These are phyloP conservation scores for Antitype chi DNA, from an alignment of 2,888 invertebrate species.

Conservation along the genomic window DNA sequence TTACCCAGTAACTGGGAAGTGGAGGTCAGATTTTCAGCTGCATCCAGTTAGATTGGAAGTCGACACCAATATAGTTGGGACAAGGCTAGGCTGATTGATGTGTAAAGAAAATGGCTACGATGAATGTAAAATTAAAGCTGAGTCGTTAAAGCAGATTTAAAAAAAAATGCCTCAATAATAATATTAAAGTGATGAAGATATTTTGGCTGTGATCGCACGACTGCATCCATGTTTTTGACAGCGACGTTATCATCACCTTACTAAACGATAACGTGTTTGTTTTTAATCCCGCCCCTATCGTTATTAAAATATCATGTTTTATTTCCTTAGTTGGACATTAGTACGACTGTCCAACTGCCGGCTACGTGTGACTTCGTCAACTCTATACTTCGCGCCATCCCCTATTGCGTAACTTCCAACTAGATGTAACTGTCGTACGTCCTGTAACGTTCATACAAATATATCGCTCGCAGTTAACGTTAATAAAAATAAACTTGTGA, in stretches of 20 bases:
- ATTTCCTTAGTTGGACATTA: constrained; percentile 77
- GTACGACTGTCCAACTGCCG: constrained; percentile 77
- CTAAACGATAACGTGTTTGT: not conserved
- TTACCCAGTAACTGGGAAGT: no score
- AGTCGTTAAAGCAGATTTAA: not conserved
- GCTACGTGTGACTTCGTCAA: constrained; percentile 82
- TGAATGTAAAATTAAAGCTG: not conserved
- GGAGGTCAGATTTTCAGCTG: no score
- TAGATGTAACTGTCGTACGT: constrained; percentile 65
- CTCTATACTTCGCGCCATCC: constrained; percentile 84
- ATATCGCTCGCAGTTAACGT: constrained; percentile 41
- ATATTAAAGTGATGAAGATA: no score
- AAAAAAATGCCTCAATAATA: not conserved
- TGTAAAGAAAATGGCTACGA: not conserved
- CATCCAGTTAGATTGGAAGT: no score
- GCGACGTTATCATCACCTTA: not conserved
- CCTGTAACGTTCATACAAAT: constrained; percentile 66
- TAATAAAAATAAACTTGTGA: constrained; percentile 10
- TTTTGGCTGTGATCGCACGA: not conserved
- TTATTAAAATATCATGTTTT: constrained; percentile 27
- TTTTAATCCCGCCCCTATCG: not conserved
- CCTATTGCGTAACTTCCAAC: constrained; percentile 83
- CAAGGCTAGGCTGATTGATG: no score
- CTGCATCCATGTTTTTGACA: not conserved
- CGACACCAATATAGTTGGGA: no score